A percentile compares a stretch with the other conserved stretches of the same genome.
Conservation (phyloP, 2,888 invertebrate species). For the Microctonus hyperodae region DNA sequence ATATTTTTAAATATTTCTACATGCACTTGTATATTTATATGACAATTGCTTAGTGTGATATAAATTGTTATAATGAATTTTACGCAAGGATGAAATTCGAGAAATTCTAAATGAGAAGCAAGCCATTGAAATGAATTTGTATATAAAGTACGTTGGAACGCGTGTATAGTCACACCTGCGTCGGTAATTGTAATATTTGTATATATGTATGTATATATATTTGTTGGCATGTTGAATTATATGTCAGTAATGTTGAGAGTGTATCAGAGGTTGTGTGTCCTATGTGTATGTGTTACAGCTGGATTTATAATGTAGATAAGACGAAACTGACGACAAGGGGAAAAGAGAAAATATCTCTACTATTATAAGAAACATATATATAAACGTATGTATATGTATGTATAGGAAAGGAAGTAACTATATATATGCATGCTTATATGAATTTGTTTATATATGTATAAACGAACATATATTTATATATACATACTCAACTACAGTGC, state of each 20-base stretch:
- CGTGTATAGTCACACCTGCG: not conserved
- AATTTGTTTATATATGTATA: too few species aligned
- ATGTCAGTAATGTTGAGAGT: not conserved
- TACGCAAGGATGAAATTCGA: not conserved
- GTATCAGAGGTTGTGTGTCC: not conserved
- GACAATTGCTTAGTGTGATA: not conserved
- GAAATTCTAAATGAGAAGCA: not conserved
- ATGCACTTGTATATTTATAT: not conserved
- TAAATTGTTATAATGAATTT: not conserved
- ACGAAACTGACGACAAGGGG: not conserved
- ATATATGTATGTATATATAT: not conserved
- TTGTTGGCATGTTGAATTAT: not conserved
- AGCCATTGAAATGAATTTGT: constrained; percentile 1
- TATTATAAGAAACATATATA: too few species aligned
- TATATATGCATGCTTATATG: not conserved
- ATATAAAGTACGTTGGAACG: not conserved
- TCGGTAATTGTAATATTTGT: constrained; percentile 3
- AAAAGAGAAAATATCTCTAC: not conserved
- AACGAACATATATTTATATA: not conserved
- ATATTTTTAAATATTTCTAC: too few species aligned
- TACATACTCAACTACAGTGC: constrained; percentile 9
- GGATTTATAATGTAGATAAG: not conserved
- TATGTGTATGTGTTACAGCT: not conserved
- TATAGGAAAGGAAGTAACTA: constrained; percentile 11
- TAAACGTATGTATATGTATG: not conserved